Conservation (phyloP, 2,113 vertebrate genomes). For the Corythaeola cristata region DNA sequence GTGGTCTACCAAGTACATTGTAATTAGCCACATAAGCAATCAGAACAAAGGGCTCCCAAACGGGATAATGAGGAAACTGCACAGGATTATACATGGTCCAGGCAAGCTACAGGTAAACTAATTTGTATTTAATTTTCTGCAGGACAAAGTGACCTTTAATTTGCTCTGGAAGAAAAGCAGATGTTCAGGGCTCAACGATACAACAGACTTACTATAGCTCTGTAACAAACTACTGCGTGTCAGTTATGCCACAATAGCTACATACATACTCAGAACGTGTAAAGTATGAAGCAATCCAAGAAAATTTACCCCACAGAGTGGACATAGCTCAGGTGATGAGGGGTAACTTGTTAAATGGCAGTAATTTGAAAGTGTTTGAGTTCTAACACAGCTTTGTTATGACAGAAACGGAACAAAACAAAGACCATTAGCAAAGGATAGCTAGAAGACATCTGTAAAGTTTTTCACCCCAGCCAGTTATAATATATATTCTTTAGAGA, state of each 20-base stretch:
- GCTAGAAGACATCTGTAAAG: background rate
- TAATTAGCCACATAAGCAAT: background rate
- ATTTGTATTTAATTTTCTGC: background rate
- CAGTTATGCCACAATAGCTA: background rate
- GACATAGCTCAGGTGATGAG: background rate
- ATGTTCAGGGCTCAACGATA: background rate
- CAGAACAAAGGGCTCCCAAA: slow-evolving; percentile 18
- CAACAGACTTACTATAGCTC: background rate
- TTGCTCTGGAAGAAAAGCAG: background rate
- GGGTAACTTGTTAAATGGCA: background rate
- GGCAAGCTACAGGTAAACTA: background rate
- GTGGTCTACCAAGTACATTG: background rate
- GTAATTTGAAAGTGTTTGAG: background rate
- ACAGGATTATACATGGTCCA: background rate
- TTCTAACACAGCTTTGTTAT: background rate
- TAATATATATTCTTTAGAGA: background rate
- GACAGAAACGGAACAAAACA: background rate
- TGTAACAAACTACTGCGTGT: background rate
- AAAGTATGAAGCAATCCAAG: background rate
- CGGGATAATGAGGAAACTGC: background rate
- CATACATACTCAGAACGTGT: accelerated
- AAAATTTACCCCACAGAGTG: background rate
- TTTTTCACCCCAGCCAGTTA: background rate
- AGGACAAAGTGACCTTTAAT: background rate
- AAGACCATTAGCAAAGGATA: background rate